These are phyloP conservation scores for Thyatira batis DNA, from an alignment of 2,888 invertebrate genomes.

Conservation along the genomic window DNA sequence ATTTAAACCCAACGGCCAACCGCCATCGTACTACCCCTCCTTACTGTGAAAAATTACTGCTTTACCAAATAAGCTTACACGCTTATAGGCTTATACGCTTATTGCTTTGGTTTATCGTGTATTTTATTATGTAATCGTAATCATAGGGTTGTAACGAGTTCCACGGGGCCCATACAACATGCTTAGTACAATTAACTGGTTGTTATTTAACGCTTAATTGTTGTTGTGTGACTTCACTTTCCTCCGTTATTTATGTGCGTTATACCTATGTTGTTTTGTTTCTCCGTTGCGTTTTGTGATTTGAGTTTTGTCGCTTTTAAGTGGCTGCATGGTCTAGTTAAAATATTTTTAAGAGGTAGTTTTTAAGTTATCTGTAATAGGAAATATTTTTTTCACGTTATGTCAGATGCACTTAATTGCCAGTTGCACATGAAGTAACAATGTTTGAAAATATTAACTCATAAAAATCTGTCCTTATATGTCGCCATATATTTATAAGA, in stretches of 20 bases:
- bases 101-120: slow-evolving; percentile 36
- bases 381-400: too few species aligned
- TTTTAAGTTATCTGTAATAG: too few species aligned
- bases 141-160: slow-evolving; percentile 31
- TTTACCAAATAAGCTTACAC: background rate
- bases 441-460: too few species aligned
- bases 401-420: too few species aligned
- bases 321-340: too few species aligned
- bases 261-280: slow-evolving; percentile 6
- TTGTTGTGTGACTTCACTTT: slow-evolving; percentile 56
- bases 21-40: too few species aligned
- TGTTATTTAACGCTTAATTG: slow-evolving; percentile 56
- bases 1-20: too few species aligned
- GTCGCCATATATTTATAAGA: too few species aligned
- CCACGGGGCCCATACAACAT: slow-evolving; percentile 50
- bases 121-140: slow-evolving; percentile 48
- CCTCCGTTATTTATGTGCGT: slow-evolving; percentile 44
- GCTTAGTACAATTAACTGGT: slow-evolving; percentile 56
- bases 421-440: too few species aligned
- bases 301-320: background rate
- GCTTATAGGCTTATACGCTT: too few species aligned
- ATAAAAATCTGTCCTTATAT: too few species aligned
- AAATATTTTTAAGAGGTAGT: too few species aligned
- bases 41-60: background rate
- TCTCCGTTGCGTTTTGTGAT: slow-evolving; percentile 15